These are phyloP conservation scores for Aptenodytes forsteri DNA, from an alignment of 2,113 vertebrate genomes.

Conservation along the genomic window DNA sequence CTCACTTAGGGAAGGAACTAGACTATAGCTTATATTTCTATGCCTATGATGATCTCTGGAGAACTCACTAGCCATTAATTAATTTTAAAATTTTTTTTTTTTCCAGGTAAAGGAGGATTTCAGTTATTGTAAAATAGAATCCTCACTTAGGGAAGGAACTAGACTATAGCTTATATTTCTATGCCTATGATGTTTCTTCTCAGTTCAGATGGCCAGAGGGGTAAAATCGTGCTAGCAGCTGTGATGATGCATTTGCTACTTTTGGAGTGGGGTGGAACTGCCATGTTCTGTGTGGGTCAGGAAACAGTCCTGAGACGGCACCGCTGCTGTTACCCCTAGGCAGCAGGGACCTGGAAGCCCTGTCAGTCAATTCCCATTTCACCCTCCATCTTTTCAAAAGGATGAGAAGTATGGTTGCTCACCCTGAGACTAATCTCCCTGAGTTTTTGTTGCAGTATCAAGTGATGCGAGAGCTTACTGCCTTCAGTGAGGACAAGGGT, in stretches of 20 bases:
- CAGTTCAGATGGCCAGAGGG: background rate
- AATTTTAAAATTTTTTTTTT: background rate
- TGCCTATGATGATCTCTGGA: background rate
- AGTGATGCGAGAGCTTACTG: background rate
- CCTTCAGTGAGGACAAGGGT: background rate
- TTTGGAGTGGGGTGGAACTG: background rate
- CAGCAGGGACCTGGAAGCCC: background rate
- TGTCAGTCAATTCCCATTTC: background rate
- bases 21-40: background rate
- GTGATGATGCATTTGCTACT: background rate
- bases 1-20: background rate
- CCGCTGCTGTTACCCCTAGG: background rate
- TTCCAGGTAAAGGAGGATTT: background rate
- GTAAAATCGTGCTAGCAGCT: background rate
- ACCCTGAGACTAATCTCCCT: background rate
- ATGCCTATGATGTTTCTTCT: background rate
- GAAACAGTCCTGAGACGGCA: background rate
- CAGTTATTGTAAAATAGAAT: background rate
- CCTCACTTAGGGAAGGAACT: background rate
- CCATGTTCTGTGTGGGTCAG: background rate
- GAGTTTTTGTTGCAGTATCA: background rate
- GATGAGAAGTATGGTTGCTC: background rate
- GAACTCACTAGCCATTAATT: background rate
- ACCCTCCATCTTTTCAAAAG: background rate
- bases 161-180: background rate